Base-by-base conservation (phyloP, 23 tunicate genomes). In the Clavelina lepadiformis region DNA sequence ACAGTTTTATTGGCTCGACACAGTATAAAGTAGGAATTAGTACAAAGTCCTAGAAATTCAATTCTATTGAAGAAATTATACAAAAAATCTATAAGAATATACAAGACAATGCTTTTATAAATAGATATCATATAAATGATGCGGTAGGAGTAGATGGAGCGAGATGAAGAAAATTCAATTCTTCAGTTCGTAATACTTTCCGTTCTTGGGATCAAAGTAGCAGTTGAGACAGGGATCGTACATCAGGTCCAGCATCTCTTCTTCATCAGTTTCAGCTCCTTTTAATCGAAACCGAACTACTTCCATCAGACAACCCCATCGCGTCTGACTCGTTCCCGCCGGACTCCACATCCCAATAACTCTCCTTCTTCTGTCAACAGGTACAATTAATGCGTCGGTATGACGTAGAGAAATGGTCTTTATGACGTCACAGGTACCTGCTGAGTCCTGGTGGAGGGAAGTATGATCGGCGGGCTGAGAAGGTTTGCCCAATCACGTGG, bases 201-300 rank as follows among this genome's bases (percentile, higher is more conserved):
- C 96, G 3, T 58, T 72, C 55, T 88, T 88, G 7, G 96, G 96
- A 66, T 88, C 96, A 63, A 88, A 88, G 37, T 88, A 88, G 38
- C 96, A 88, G 35, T 88, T 88, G 32, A 88, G 72, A 62, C 82
- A 74, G 28, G 96, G 82, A 74, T 88, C 96, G 33, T 88, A 88
- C 68, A 88, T 34, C 28, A 88, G 67, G 24, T 88, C 96, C 28
- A 88, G 61, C 96, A 88, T 88, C 57, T 78, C 85, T 46, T 86
- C 95, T 24, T 86, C 95, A 53, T 75, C 92, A 24, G 85, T 70
- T 15, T 78, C 95, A n/a, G n/a, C n/a, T 3, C 35, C 95, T 86
- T 45, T 69, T 58, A 1, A 49, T 54, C 55, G 83, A 76, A 28
- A 63, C 75, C 24, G 70, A 64, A 56, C 82, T 76, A 34, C 82